Conservation (phyloP, 2,113 vertebrate species). For the Burhinus bistriatus region DNA sequence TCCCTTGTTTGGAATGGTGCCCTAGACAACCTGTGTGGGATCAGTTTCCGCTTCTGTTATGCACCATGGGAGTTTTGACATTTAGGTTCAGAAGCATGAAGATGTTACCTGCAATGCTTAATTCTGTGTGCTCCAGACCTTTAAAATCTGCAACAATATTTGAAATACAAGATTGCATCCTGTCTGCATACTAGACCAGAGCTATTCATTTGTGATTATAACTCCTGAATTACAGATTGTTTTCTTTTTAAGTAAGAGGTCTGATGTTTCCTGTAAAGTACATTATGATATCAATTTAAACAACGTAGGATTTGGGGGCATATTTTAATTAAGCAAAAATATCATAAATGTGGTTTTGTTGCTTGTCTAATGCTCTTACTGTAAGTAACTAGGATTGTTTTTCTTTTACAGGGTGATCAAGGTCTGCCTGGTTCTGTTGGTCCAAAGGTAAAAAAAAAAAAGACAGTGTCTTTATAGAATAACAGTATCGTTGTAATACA, state of each 20-base stretch:
- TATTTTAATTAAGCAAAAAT: not conserved
- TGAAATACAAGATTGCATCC: not conserved
- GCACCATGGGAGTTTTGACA: not conserved
- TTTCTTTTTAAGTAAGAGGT: not conserved
- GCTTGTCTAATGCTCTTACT: not conserved
- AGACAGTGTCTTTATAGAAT: not conserved
- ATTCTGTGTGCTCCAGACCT: not conserved
- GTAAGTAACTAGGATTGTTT: not conserved
- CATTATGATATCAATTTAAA: not conserved
- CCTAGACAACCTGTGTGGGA: not conserved
- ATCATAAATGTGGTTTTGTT: not conserved
- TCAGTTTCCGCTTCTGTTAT: not conserved
- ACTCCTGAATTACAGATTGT: not conserved
- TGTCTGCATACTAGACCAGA: not conserved
- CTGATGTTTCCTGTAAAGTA: not conserved
- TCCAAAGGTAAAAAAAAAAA: constrained; percentile 77
- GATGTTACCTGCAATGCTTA: not conserved
- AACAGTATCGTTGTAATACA: not conserved
- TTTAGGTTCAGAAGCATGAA: not conserved
- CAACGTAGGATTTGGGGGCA: not conserved
- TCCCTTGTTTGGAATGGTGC: not conserved
- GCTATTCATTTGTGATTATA: not conserved
- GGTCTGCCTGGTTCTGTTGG: constrained; percentile 80
- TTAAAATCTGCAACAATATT: not conserved
- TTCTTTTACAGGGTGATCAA: constrained; percentile 81